These are phyloP conservation scores for Ariopsis seemanni DNA, from an alignment of 2,113 vertebrate genomes.

Conservation along the genomic window DNA sequence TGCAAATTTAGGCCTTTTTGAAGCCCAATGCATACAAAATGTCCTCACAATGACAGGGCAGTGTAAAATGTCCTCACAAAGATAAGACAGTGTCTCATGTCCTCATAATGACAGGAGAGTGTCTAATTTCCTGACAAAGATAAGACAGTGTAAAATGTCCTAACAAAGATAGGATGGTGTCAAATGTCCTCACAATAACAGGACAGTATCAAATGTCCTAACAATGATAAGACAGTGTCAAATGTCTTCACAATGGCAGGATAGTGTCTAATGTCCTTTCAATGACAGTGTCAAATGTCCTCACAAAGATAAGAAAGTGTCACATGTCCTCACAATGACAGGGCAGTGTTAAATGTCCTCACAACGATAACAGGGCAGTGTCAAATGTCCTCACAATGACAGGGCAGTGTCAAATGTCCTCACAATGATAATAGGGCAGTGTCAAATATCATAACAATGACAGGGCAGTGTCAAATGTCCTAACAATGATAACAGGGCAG, in stretches of 20 bases:
- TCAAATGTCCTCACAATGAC: background rate
- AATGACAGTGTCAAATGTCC: background rate
- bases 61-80: too few relatives aligned
- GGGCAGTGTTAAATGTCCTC: background rate
- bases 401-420: too few relatives aligned
- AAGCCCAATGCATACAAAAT: background rate
- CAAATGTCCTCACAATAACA: background rate
- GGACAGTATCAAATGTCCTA: background rate
- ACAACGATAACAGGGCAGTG: background rate
- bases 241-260: background rate
- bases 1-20: background rate
- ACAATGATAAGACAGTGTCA: background rate
- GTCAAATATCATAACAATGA: background rate
- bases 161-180: too few relatives aligned
- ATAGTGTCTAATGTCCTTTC: too few relatives aligned
- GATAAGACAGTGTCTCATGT: too few relatives aligned
- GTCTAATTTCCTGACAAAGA: background rate
- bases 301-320: background rate
- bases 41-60: background rate
- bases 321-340: background rate
- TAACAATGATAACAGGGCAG: background rate
- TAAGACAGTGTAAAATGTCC: background rate
- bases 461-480: background rate
- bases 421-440: too few relatives aligned
- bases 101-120: too few relatives aligned